Base-by-base conservation (phyloP, 2,113 vertebrate genomes). In the Malurus melanocephalus region DNA sequence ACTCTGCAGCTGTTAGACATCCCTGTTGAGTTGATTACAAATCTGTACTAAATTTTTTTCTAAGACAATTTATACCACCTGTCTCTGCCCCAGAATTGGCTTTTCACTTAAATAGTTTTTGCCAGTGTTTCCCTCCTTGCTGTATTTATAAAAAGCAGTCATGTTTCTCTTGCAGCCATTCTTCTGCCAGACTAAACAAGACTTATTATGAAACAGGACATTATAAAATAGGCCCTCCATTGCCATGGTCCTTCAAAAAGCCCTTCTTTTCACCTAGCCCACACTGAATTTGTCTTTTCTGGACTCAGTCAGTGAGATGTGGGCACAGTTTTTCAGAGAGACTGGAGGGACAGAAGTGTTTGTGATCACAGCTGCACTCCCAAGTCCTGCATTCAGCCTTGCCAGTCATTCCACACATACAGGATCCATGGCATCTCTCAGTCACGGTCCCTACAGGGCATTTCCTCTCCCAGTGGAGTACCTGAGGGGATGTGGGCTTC, bases 151-250 rank as follows among this genome's bases (percentile, higher is more conserved):
- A 90, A 88, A 93, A 90, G 61, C 66, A 86, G 68, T 83, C 53
- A 45, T 88, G 69, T 92, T 93, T 93, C 74, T 57, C 69, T 93
- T 79, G 53, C 69, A 92, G 84, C 57, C 53, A 67, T 28, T 57
- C 55, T 92, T 86, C 74, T 88, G 84, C 86, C 88, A 93, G 80
- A 67, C 86, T 92, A 94, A 95, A 87, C 90, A 92, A 86, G 83
- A 49, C 15, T 87, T 10, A 0, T 92, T 90, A 92, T 72, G 88
- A 95, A 95, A 95, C 59, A 78, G 66, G 80, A 72, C 57, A 40
- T 93, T 74, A 53, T 84, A 93, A 92, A 88, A 88, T 76, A 81
- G 45, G 53, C 18, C 55, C 32, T 73, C 33, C 67, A 61, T 59
- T 78, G n/a, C 42, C 23, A 21, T 90, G 57, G 43, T 79, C 53